Percentiles rank a stretch among this genome's conserved stretches.
These are phyloP conservation scores for Chrysina gloriosa DNA, from an alignment of 2,888 invertebrate genomes.

Conservation along the genomic window DNA sequence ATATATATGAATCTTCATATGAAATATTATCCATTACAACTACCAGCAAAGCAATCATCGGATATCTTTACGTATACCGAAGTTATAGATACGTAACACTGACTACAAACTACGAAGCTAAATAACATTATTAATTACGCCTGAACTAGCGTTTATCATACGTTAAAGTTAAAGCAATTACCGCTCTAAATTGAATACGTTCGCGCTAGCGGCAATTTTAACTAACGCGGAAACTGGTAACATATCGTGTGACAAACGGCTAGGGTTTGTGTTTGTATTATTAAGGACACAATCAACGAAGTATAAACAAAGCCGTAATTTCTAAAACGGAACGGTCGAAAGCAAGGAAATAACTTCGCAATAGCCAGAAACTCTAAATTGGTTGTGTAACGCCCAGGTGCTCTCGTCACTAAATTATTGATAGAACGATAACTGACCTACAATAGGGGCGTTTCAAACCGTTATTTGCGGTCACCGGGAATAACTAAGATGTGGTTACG, in stretches of 20 bases:
- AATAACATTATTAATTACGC: background rate
- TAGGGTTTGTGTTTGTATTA: background rate
- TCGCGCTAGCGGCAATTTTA: background rate
- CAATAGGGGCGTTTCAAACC: background rate
- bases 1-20: too few species aligned
- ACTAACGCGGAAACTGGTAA: background rate
- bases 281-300: background rate
- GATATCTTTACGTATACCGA: too few species aligned
- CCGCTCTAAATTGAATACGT: background rate
- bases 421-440: slow-evolving; percentile 1
- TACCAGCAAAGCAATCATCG: too few species aligned
- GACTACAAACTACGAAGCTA: too few species aligned
- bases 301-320: background rate
- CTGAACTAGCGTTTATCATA: background rate
- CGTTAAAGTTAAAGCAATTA: background rate
- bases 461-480: background rate
- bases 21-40: too few species aligned
- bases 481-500: background rate
- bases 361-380: background rate
- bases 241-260: background rate
- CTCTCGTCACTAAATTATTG: background rate
- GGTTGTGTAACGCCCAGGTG: background rate
- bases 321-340: background rate
- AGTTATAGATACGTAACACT: too few species aligned
- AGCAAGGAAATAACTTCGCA: background rate